Evolutionary conservation across 2,888 invertebrate genomes (phyloP).

Genomic region (Notodonta dromedarius): DNA sequence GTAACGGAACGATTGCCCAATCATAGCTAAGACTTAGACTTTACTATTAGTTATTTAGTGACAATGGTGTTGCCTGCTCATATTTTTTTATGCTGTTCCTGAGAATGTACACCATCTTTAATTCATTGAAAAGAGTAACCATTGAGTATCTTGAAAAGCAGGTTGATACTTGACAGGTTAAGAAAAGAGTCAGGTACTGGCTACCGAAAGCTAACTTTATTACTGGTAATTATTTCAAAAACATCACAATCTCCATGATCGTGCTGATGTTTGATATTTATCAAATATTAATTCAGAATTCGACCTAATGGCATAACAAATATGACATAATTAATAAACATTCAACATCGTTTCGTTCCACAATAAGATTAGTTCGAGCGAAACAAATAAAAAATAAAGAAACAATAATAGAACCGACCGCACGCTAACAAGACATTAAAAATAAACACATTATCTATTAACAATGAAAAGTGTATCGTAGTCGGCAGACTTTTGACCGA

Average conservation of each 20-base stretch:
- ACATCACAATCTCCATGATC: too few species aligned
- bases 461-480: conserved; percentile 44
- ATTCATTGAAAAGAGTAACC: too few species aligned
- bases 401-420: conserved; percentile 24
- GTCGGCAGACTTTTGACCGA: conserved; percentile 54
- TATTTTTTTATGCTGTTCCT: too few species aligned
- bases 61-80: too few species aligned
- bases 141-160: too few species aligned
- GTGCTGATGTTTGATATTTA: conserved; percentile 17
- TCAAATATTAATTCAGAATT: conserved; percentile 23
- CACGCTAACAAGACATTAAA: conserved; percentile 38
- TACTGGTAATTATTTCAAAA: too few species aligned
- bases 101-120: too few species aligned
- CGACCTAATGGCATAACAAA: conserved; percentile 18
- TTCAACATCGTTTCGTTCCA: conserved; percentile 26
- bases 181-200: too few species aligned
- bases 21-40: too few species aligned
- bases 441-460: conserved; percentile 41
- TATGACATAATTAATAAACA: conserved; percentile 33
- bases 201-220: too few species aligned
- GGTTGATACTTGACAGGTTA: too few species aligned
- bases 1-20: conserved; percentile 36
- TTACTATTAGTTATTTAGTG: too few species aligned
- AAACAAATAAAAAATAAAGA: conserved; percentile 24
- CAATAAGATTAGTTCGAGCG: conserved; percentile 29